phyloP scores from a whole-genome alignment of 2,888 invertebrate genomes.

The Caenorhabditis uteleia region DNA sequence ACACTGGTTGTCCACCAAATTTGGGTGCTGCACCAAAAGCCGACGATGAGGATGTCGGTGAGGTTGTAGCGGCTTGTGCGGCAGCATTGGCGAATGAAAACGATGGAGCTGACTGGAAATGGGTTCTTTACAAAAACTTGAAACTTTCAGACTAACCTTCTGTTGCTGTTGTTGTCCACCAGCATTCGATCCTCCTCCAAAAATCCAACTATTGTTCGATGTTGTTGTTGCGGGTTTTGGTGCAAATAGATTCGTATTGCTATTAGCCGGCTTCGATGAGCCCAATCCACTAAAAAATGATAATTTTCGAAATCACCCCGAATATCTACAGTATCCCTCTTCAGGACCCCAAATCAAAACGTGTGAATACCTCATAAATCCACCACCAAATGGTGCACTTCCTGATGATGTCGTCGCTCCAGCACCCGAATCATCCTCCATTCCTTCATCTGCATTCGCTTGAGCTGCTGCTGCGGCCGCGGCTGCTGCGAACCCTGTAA shows the following conservation, averaged over 20 bases:
- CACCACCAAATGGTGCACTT: conserved; percentile 6
- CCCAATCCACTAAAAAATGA: conserved; percentile 13
- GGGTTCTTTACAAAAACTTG: background rate
- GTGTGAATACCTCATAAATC: conserved; percentile 18
- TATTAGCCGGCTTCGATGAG: background rate
- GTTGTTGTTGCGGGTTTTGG: conserved; percentile 10
- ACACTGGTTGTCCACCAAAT: conserved; percentile 27
- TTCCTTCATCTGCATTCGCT: conserved; percentile 27
- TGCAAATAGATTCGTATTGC: background rate
- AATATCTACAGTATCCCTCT: no score
- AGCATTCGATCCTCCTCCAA: conserved; percentile 9
- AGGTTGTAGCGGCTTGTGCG: conserved; percentile 4
- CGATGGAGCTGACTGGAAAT: background rate
- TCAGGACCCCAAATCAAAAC: no score
- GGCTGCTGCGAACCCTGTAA: conserved; percentile 10
- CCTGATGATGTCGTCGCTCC: conserved; percentile 7
- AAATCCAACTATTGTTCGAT: conserved; percentile 16
- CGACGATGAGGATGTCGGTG: background rate
- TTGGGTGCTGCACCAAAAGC: conserved; percentile 20
- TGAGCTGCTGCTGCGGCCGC: conserved; percentile 8
- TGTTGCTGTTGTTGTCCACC: conserved; percentile 11
- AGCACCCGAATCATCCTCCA: conserved; percentile 34
- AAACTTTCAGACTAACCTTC: conserved; percentile 3
- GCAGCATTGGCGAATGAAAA: conserved; percentile 29
- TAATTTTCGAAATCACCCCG: background rate